Evolutionary conservation across 1,140 invertebrate species (phyloP), one percentile per base, ranked within the genome.

Genomic region (Rhynchophorus ferrugineus): DNA sequence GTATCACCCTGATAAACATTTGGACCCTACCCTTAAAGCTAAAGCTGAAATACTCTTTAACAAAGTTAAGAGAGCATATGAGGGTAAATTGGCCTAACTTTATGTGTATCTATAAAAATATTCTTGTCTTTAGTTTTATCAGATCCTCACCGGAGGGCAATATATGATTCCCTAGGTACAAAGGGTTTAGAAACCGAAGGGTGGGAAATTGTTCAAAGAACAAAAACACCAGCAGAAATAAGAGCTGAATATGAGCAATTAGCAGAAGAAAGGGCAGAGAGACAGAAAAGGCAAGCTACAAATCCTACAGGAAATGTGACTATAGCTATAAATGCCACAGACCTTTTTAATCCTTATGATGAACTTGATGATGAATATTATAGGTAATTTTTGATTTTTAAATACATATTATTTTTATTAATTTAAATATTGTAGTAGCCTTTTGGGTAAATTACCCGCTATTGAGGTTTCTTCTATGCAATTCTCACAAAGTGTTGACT

Each of bases 1-100:
- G 44, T 97, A 93, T 65, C 94, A 97, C 74, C 95, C 95, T 5
- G 94, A 98, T 66, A 98, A 97, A 71, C 93, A 97, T 72, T 70
- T 76, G 5, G 83, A 91, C 63, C 80, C 84, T 11, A 77, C 77
- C 1, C 76, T 80, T 38, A 91, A 93, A 64, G 85, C 84, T 63
- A 83, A 91, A 72, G 94, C 95, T 2, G 92, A 95, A 71, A 71
- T 84, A 43, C 75, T 97, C 59, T 97, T 97, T 66, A 90, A 89
- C 66, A 89, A 91, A 69, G 87, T 86, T 0, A 95, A 95, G 67
- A 85, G 82, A 61, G 93, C 92, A 6, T 92, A 96, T 74, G 91
- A 96, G 82, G 87, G 93, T 89, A 71, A 55, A 61, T 41, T 39
- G 19, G 43, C 16, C 7, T 13, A 16, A 34, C 34, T 46, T n/a